Percentiles rank a stretch among this genome's conserved stretches.
Evolutionary conservation across 2,888 invertebrate genomes (phyloP).

Genomic region (Morpho helenor): DNA sequence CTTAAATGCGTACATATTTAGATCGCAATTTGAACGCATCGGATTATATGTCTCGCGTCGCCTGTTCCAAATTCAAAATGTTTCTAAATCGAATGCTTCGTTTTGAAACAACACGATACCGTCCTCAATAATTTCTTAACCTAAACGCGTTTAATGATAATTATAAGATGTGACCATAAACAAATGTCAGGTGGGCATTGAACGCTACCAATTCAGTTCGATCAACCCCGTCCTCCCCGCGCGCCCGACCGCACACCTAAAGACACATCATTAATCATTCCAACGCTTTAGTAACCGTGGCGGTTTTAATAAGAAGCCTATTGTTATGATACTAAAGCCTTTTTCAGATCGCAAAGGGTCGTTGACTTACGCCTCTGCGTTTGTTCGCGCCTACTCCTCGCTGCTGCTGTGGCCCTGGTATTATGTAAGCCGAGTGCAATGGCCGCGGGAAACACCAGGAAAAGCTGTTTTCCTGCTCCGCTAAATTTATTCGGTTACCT

Average conservation of each 20-base stretch:
- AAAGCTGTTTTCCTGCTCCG: constrained; percentile 48
- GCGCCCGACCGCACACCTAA: constrained; percentile 45
- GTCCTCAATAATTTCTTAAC: constrained; percentile 5
- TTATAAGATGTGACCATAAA: constrained; percentile 33
- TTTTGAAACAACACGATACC: constrained; percentile 23
- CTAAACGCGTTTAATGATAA: constrained; percentile 1
- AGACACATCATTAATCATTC: constrained; percentile 67
- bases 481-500: constrained; percentile 38
- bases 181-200: constrained; percentile 56
- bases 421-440: constrained; percentile 75
- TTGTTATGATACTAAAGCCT: constrained; percentile 42
- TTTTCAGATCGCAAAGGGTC: constrained; percentile 37
- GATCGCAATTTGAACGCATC: constrained; percentile 33
- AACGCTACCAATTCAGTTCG: constrained; percentile 70
- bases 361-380: constrained; percentile 37
- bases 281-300: constrained; percentile 42
- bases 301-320: constrained; percentile 48
- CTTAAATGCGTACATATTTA: constrained; percentile 34
- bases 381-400: constrained; percentile 45
- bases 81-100: constrained; percentile 33
- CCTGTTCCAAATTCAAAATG: constrained; percentile 48
- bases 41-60: constrained; percentile 27
- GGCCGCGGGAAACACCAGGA: constrained; percentile 64
- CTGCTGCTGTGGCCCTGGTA: constrained; percentile 70
- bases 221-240: constrained; percentile 54